Conservation (phyloP, 2,113 vertebrate genomes). For the Buteo buteo region DNA sequence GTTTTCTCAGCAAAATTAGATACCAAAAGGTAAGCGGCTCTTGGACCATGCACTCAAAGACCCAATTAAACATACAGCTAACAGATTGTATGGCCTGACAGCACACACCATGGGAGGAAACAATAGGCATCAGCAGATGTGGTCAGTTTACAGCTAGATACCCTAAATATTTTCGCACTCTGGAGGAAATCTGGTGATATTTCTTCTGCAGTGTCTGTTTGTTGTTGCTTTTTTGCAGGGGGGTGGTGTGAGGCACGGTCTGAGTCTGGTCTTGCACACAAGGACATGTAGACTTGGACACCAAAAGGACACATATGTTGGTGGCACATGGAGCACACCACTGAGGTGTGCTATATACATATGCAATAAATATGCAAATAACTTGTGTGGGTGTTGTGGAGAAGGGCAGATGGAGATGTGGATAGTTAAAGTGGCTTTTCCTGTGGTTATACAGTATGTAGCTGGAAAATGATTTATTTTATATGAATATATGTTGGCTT, state of each 20-base stretch:
- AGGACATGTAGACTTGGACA: background rate
- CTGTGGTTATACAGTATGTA: background rate
- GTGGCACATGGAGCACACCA: background rate
- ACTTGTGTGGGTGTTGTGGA: background rate
- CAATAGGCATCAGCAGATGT: background rate
- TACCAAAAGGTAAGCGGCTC: background rate
- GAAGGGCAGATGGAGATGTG: background rate
- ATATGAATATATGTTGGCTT: background rate
- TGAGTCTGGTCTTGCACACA: background rate
- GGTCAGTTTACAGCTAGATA: background rate
- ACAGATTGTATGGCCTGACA: background rate
- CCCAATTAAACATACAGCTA: background rate
- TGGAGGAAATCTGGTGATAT: background rate
- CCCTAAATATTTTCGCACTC: background rate
- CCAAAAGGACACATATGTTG: background rate
- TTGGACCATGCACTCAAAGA: background rate
- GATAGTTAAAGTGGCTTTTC: background rate
- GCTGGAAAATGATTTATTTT: background rate
- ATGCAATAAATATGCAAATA: background rate
- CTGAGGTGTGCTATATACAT: background rate
- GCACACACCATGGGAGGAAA: background rate
- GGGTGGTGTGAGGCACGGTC: background rate
- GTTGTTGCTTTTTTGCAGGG: background rate
- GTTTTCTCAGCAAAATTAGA: background rate
- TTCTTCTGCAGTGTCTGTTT: background rate